Percentiles rank a stretch among this genome's conserved stretches.
Conservation (phyloP, 2,113 vertebrate species). For the Willisornis vidua region DNA sequence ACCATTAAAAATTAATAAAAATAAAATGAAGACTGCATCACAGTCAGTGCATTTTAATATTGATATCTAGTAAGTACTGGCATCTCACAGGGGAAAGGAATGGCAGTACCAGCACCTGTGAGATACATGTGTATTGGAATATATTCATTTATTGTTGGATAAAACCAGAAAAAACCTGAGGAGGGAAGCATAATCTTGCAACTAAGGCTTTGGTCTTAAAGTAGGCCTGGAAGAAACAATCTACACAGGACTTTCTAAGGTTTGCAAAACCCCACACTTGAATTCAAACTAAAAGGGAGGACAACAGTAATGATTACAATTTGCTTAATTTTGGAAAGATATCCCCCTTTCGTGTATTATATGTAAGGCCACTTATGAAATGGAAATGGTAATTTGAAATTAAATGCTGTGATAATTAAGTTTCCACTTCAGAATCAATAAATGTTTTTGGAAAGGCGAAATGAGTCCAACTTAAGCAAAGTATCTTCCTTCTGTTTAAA, state of each 20-base stretch:
- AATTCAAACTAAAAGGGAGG: not conserved
- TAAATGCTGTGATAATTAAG: not conserved
- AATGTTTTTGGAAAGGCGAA: not conserved
- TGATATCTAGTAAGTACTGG: not conserved
- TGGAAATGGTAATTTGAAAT: not conserved
- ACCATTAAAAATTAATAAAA: not conserved
- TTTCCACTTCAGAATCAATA: not conserved
- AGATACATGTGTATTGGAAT: not conserved
- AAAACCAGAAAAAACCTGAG: not conserved
- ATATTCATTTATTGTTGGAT: not conserved
- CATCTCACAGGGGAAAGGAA: not conserved
- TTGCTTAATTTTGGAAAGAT: not conserved
- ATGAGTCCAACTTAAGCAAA: not conserved
- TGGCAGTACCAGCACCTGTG: not conserved
- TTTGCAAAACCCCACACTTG: not conserved
- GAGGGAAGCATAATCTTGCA: not conserved
- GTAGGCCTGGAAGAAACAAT: not conserved
- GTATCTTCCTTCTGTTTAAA: not conserved
- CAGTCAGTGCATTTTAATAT: not conserved
- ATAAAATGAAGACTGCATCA: not conserved
- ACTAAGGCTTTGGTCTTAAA: not conserved
- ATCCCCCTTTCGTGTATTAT: accelerated
- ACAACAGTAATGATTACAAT: not conserved
- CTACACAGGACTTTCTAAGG: not conserved
- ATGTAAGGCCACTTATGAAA: not conserved